These are phyloP conservation scores for Pionites leucogaster DNA, from an alignment of 2,113 vertebrate genomes.

Conservation along the genomic window DNA sequence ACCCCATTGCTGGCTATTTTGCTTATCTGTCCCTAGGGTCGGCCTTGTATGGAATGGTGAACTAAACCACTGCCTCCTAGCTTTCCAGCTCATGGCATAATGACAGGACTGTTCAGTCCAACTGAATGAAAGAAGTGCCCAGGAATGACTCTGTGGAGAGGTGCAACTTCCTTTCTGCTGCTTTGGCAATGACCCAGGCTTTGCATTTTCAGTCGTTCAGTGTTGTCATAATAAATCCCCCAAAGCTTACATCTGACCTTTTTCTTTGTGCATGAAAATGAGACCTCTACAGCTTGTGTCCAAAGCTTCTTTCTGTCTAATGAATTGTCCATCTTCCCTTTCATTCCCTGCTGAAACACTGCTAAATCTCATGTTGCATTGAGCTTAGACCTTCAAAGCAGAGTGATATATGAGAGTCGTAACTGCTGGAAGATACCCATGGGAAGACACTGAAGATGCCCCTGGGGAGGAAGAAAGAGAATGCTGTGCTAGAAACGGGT, in stretches of 20 bases:
- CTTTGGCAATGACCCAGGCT: not conserved
- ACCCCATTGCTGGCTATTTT: not conserved
- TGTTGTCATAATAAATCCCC: not conserved
- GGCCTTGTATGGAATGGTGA: not conserved
- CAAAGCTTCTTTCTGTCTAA: not conserved
- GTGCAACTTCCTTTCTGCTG: not conserved
- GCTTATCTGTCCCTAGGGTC: not conserved
- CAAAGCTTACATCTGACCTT: not conserved
- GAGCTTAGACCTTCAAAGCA: not conserved
- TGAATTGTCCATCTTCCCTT: not conserved
- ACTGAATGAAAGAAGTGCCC: not conserved
- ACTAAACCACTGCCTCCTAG: not conserved
- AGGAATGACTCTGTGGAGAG: not conserved
- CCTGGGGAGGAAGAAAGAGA: not conserved
- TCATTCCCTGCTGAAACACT: not conserved
- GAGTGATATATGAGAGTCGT: not conserved
- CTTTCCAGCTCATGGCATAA: not conserved
- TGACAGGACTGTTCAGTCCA: not conserved
- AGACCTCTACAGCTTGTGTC: not conserved
- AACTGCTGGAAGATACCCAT: not conserved
- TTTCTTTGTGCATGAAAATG: not conserved
- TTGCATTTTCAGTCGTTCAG: not conserved
- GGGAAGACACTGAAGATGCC: not conserved
- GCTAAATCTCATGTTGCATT: not conserved
- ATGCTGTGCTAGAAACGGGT: not conserved